phyloP scores from a whole-genome alignment of 23 tunicate genomes.

The Ascidia mentula region DNA sequence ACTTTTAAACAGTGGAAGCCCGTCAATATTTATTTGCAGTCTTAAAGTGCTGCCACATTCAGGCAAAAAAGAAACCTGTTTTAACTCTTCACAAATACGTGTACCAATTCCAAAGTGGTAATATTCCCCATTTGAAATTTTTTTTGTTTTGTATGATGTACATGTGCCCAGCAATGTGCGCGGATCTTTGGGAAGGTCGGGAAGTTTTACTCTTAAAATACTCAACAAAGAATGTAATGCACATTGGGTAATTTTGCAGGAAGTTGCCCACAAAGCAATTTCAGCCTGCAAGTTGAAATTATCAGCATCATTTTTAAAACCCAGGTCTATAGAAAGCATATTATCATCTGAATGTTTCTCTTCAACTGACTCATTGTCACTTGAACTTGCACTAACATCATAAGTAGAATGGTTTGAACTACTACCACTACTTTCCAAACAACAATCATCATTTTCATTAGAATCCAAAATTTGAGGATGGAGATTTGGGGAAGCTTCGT shows the following conservation, averaged over 20 bases:
- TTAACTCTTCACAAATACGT: constrained; percentile 16
- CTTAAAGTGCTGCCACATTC: not conserved
- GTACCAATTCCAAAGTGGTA: constrained; percentile 30
- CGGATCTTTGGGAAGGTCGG: constrained; percentile 1
- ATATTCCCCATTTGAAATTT: constrained; percentile 28
- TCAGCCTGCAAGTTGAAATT: constrained; percentile 7
- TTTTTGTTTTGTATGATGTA: constrained; percentile 10
- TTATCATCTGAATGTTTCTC: constrained; percentile 1
- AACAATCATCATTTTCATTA: not conserved
- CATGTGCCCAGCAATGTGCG: constrained; percentile 17
- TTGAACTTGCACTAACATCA: constrained; percentile 5
- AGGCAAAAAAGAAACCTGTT: not conserved
- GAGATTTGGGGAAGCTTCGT: constrained; percentile 2
- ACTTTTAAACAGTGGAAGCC: constrained; percentile 48
- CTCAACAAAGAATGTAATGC: constrained; percentile 13
- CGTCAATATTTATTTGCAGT: constrained; percentile 51
- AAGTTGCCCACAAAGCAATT: constrained; percentile 12
- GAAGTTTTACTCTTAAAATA: constrained; percentile 15
- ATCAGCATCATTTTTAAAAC: constrained; percentile 8
- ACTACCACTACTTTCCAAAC: constrained; percentile 5
- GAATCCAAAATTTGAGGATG: constrained; percentile 6
- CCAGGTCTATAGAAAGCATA: constrained; percentile 6
- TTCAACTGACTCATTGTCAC: constrained; percentile 6
- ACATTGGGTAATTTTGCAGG: constrained; percentile 7
- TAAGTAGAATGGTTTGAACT: not conserved